Base-by-base conservation (phyloP, 2,797 vertebrate species). In the Schizopygopsis pylzovi region DNA sequence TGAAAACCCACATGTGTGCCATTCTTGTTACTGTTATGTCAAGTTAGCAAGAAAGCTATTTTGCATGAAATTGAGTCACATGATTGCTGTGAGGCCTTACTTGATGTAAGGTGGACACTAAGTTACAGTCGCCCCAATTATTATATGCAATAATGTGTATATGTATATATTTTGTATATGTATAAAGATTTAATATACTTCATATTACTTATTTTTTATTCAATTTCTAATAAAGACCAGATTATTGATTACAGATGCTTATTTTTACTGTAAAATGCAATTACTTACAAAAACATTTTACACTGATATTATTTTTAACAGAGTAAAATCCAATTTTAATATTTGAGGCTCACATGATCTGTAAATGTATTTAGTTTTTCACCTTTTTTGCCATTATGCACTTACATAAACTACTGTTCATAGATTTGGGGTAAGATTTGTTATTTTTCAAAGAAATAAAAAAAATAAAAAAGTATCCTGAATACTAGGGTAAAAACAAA, bases 1-100 rank as follows among this genome's bases (percentile, higher is more conserved):
- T 83, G 80, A 76, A 71, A 82, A 85, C 37, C 76, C 83, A 79
- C 65, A 78, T 22, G 39, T 85, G 76, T 79, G 76, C 49, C 63
- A 47, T 71, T 85, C 63, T 83, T 71, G 65, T 79, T 70, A 39
- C 61, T 84, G 82, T 84, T 67, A 79, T 5, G 41, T 43, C 4
- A 79, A 79, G 37, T 84, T 71, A 85, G 73, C n/a, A 77, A 77
- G 47, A 83, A 83, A 84, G 54, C 13, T 15, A 20, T 41, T 77
- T 77, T 67, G 61, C 65, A 79, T 61, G 65, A 85, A 82, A 82
- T 56, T 49, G 28, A 22, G 12, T 70, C 33, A 54, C 12, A 11
- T 54, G 11, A 37, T 18, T 67, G 65, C 15, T 67, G 63, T 67
- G 28, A 83, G 13, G 56, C 71, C 43, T 39, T 78, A 25, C 52